These are phyloP conservation scores for Ectemnius continuus DNA, from an alignment of 2,888 invertebrate genomes.

Conservation along the genomic window DNA sequence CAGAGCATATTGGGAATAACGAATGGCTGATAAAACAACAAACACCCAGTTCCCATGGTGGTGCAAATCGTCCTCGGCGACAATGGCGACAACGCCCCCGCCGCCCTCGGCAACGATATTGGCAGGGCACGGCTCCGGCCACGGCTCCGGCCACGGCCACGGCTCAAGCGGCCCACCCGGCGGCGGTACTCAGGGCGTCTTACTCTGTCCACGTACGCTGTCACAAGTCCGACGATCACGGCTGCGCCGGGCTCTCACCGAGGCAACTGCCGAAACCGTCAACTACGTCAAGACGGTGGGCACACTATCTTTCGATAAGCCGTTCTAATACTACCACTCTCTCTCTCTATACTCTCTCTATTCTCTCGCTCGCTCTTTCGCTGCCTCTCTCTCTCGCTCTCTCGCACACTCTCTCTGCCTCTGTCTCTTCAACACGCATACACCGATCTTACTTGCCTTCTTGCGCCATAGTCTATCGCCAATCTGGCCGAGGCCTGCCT, in stretches of 20 bases:
- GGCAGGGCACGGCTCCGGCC: slow-evolving; percentile 58
- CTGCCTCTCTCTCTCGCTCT: neutral
- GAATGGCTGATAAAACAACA: slow-evolving; percentile 53
- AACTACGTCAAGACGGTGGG: slow-evolving; percentile 94
- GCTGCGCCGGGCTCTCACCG: slow-evolving; percentile 93
- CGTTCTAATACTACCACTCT: neutral
- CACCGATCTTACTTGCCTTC: too few relatives aligned
- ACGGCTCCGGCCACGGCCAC: slow-evolving; percentile 60
- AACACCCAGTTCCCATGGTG: slow-evolving; percentile 77
- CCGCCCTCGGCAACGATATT: slow-evolving; percentile 52
- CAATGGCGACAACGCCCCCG: slow-evolving; percentile 71
- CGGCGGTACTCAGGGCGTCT: slow-evolving; percentile 85
- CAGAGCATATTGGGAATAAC: slow-evolving; percentile 20
- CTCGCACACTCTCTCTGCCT: neutral
- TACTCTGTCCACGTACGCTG: slow-evolving; percentile 94
- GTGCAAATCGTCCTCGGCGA: slow-evolving; percentile 76
- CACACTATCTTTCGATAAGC: slow-evolving; percentile 54
- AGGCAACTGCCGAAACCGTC: slow-evolving; percentile 92
- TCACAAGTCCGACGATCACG: slow-evolving; percentile 92
- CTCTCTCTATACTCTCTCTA: too few relatives aligned
- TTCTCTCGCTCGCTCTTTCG: neutral
- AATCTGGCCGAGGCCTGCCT: too few relatives aligned
- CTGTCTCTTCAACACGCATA: neutral
- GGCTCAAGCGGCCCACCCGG: slow-evolving; percentile 67
- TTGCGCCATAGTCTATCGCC: too few relatives aligned